Conservation (phyloP, 2,888 invertebrate genomes). For the Smittia aterrima region DNA sequence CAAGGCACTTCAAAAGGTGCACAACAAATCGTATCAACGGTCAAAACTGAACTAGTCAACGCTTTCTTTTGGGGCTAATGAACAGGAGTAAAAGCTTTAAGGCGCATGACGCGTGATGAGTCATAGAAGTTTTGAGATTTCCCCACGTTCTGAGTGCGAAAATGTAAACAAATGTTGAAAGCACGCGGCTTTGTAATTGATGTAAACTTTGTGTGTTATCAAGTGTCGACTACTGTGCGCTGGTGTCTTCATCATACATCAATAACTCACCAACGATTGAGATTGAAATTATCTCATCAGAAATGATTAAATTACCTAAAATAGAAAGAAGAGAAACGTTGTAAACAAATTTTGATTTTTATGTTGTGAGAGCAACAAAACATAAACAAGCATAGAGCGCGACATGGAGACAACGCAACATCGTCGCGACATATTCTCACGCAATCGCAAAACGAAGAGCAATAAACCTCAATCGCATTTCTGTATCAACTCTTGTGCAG, state of each 20-base stretch:
- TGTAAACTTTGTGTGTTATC: background rate
- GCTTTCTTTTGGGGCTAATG: slow-evolving; percentile 21
- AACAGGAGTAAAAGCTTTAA: slow-evolving; percentile 5
- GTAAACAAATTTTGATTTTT: background rate
- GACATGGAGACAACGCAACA: slow-evolving; percentile 38
- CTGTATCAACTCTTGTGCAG: slow-evolving; percentile 1
- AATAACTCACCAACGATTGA: background rate
- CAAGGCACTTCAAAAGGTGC: slow-evolving; percentile 2
- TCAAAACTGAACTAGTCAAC: slow-evolving; percentile 10
- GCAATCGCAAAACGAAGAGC: background rate
- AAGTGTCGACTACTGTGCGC: background rate
- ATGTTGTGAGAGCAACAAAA: background rate
- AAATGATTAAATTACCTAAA: slow-evolving; percentile 27
- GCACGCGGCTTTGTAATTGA: slow-evolving; percentile 18
- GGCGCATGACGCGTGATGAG: slow-evolving; percentile 39
- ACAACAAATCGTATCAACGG: slow-evolving; percentile 38
- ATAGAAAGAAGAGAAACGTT: slow-evolving; percentile 24
- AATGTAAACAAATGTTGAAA: slow-evolving; percentile 32
- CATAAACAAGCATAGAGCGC: slow-evolving; percentile 13
- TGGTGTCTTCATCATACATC: slow-evolving; percentile 16
- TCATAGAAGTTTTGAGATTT: slow-evolving; percentile 27
- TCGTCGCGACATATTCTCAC: slow-evolving; percentile 10
- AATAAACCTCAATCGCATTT: slow-evolving; percentile 5
- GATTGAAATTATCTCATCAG: background rate
- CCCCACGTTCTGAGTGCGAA: slow-evolving; percentile 11